These are phyloP conservation scores for Drosophila vallismaia DNA, from an alignment of 2,888 invertebrate species.

Conservation along the genomic window DNA sequence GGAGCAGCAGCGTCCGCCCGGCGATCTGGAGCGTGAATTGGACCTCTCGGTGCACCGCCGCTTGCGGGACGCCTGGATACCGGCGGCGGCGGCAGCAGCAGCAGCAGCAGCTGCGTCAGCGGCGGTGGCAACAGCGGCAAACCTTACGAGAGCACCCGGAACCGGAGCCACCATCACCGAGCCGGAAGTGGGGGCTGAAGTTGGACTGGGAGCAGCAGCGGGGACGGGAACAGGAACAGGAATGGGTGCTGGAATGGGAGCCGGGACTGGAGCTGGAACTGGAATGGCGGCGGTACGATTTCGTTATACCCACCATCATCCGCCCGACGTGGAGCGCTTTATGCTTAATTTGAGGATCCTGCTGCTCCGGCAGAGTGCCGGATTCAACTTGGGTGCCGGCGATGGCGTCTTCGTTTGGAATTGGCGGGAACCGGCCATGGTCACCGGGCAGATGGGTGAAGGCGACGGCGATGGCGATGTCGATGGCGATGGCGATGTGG, in stretches of 20 bases:
- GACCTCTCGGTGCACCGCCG: neutral
- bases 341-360: conserved; percentile 44
- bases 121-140: neutral
- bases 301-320: conserved; percentile 23
- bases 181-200: conserved; percentile 9
- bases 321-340: conserved; percentile 38
- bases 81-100: no score
- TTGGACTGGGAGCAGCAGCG: neutral
- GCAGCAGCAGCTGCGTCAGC: neutral
- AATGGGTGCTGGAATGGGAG: neutral
- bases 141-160: neutral
- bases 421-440: conserved; percentile 17
- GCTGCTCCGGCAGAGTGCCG: conserved; percentile 43
- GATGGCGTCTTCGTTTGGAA: conserved; percentile 54
- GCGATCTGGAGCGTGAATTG: neutral
- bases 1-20: neutral
- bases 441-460: conserved; percentile 42
- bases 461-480: conserved; percentile 52
- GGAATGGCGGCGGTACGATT: conserved; percentile 10
- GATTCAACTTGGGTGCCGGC: conserved; percentile 57
- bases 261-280: neutral
- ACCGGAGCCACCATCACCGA: neutral
- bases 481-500: neutral
- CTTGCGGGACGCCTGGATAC: neutral
- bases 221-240: neutral